Base-by-base conservation (phyloP, 2,888 invertebrate species). In the Aquatica leii region DNA sequence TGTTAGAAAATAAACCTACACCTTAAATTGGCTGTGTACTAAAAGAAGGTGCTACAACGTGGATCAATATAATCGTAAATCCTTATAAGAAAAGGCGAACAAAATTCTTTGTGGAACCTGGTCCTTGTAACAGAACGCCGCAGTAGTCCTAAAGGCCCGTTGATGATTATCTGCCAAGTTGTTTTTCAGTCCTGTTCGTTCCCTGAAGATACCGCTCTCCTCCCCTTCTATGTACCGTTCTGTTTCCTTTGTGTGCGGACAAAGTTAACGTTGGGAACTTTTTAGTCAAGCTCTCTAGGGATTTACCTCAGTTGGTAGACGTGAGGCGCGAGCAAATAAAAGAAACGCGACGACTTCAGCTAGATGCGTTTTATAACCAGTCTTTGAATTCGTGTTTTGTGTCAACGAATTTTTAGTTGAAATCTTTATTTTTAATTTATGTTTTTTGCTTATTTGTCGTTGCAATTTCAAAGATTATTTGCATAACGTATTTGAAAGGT, bases 321-420 rank as follows among this genome's bases (percentile, higher is more conserved):
- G 78, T 78, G 78, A 77, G 77, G 71, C 74, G 78, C 66, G 73
- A 75, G 74, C 74, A 77, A 77, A 77, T 77, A 77, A 74, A 76
- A 76, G 76, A 74, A 77, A 74, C 67, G 68, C 71, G 71, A 61
- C 67, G 68, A 65, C 69, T 67, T 62, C 67, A 66, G 70, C 67
- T 69, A 68, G 68, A 69, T 65, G 62, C 60, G 71, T 68, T 70
- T 69, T 70, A 67, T 67, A 67, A 65, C 65, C 63, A 41, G 69
- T 65, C 62, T 69, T 69, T 66, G 60, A 63, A 62, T 60, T 59
- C 65, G 52, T 43, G 58, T 49, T 75, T 77, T 74, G 71, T 59
- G 59, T 60, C 69, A 68, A 74, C 72, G 71, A 68, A 67, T 69
- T 72, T 68, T 66, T 64, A 57, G 59, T 58, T 59, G 48, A 67